Percentiles rank a stretch among this genome's conserved stretches.
Conservation (phyloP, 2,113 vertebrate species). For the Psittacula cyanocephala region DNA sequence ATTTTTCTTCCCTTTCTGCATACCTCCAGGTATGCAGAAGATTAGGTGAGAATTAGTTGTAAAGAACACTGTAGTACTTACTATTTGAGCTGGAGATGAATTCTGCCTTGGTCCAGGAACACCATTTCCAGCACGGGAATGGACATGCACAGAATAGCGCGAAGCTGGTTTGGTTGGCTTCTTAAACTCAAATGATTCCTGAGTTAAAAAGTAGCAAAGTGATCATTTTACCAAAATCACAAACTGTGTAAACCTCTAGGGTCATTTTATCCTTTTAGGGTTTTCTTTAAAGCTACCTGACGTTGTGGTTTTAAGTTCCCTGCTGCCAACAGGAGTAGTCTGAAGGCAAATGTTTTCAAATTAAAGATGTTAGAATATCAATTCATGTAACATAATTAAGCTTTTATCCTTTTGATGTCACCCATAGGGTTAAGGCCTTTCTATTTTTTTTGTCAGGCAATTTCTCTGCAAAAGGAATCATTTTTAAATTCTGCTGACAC, state of each 20-base stretch:
- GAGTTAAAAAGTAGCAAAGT: not conserved
- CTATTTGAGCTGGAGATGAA: constrained; percentile 81
- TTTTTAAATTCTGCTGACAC: not conserved
- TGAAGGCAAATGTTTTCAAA: not conserved
- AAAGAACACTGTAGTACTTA: not conserved
- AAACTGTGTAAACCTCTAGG: not conserved
- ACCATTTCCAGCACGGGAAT: constrained; percentile 69
- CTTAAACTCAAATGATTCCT: constrained; percentile 96
- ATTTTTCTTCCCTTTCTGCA: not conserved
- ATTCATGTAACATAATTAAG: not conserved
- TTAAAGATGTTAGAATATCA: not conserved
- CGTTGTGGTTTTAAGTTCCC: not conserved
- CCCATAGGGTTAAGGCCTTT: not conserved
- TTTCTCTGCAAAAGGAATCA: not conserved
- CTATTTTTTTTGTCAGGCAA: not conserved
- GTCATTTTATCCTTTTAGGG: fast-evolving
- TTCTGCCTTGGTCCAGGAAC: constrained; percentile 77
- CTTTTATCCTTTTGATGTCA: not conserved
- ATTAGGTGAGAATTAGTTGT: not conserved
- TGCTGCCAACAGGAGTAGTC: not conserved
- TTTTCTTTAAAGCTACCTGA: not conserved
- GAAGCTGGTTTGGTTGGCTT: constrained; percentile 86
- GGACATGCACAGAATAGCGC: constrained; percentile 69
- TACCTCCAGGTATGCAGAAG: not conserved
- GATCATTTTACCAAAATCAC: not conserved